Evolutionary conservation across 2,888 invertebrate species (phyloP).

Genomic region (Himalopsyche japonica): DNA sequence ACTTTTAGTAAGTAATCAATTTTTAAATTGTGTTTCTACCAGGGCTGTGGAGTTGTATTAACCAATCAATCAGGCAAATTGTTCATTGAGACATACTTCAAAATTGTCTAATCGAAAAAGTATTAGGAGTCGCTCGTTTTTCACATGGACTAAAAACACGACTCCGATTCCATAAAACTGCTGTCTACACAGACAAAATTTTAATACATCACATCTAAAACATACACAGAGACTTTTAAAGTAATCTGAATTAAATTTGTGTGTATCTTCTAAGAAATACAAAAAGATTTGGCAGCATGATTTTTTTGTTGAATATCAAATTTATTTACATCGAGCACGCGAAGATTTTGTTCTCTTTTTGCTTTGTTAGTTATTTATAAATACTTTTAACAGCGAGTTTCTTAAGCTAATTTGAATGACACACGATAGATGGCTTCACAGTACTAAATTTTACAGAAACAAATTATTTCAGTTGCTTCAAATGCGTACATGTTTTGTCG

Average conservation of each 20-base stretch:
- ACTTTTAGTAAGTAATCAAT: no score
- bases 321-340: not conserved
- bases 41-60: no score
- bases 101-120: no score
- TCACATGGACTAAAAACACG: no score
- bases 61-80: no score
- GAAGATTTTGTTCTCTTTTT: not conserved
- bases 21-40: no score
- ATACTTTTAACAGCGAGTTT: not conserved
- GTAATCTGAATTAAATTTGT: not conserved
- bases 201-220: no score
- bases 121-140: no score
- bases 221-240: not conserved
- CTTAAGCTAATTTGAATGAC: not conserved
- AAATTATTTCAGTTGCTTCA: not conserved
- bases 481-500: no score
- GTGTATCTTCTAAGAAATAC: not conserved
- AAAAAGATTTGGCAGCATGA: not conserved
- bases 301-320: not conserved
- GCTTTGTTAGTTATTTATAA: not conserved
- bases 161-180: no score
- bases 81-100: no score
- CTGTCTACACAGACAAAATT: no score
- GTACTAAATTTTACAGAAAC: not conserved
- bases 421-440: not conserved